phyloP scores from a whole-genome alignment of 2,888 invertebrate species.

The Phasia obesa region DNA sequence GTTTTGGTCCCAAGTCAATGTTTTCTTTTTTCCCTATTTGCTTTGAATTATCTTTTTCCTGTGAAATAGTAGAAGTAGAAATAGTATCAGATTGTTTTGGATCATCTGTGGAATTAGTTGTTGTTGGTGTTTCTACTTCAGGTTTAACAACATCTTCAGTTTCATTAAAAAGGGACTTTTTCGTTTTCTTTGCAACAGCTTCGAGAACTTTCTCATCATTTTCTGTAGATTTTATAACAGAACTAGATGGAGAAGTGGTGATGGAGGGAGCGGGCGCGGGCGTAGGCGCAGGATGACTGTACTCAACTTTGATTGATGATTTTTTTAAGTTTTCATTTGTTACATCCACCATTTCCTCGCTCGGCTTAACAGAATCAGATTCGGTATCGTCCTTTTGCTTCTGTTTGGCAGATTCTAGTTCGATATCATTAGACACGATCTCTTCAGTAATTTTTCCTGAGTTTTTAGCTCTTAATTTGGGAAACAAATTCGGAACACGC shows the following conservation, averaged over 20 bases:
- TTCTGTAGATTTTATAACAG: conserved; percentile 64
- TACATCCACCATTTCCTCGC: conserved; percentile 2
- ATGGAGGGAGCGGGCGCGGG: not conserved
- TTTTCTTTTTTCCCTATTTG: conserved; percentile 1
- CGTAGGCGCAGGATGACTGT: not conserved
- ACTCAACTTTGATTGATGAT: conserved; percentile 61
- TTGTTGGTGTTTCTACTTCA: conserved; percentile 47
- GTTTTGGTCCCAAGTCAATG: not conserved
- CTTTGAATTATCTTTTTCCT: conserved; percentile 19
- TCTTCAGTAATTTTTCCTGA: conserved; percentile 63
- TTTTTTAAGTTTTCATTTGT: conserved; percentile 44
- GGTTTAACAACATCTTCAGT: conserved; percentile 59
- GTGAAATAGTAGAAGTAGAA: not conserved
- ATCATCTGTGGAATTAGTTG: not conserved
- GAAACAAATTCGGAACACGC: conserved; percentile 65
- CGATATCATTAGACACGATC: conserved; percentile 18
- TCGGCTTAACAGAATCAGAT: not conserved
- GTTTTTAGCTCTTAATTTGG: conserved; percentile 67
- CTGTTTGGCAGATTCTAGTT: conserved; percentile 1
- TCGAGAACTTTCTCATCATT: conserved; percentile 80
- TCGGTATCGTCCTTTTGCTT: conserved; percentile 15
- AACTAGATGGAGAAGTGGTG: conserved; percentile 21
- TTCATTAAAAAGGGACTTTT: conserved; percentile 80
- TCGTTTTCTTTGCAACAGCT: conserved; percentile 81
- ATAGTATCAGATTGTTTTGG: not conserved